Evolutionary conservation across 37 sponge, comb jelly and placozoan species (phyloP).

Genomic region (Theonella swinhoei): DNA sequence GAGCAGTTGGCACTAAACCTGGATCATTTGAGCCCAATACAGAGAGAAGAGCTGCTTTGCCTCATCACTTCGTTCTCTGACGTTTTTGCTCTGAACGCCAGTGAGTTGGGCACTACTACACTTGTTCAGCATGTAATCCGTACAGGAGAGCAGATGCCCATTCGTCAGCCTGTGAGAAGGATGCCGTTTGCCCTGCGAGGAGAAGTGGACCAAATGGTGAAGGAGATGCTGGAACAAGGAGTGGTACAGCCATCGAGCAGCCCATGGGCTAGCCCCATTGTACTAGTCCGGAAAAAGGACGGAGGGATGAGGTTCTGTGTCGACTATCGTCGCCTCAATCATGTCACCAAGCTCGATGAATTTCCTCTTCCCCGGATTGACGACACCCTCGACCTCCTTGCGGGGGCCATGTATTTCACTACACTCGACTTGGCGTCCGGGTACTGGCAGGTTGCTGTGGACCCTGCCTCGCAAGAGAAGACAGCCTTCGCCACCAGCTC

Average conservation of each 20-base stretch:
- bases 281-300: conserved; percentile 4
- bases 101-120: not conserved
- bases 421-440: no score
- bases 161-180: not conserved
- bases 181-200: not conserved
- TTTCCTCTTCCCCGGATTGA: conserved; percentile 68
- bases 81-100: not conserved
- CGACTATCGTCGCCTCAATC: conserved; percentile 10
- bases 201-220: not conserved
- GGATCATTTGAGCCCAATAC: not conserved
- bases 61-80: not conserved
- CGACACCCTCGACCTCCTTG: conserved; percentile 28
- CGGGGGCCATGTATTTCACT: not conserved
- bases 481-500: no score
- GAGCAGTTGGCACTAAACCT: not conserved
- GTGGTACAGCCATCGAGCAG: not conserved
- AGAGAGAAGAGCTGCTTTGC: not conserved
- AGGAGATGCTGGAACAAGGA: not conserved
- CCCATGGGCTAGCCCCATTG: conserved; percentile 2
- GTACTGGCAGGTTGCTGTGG: conserved; percentile 67
- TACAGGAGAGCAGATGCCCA: not conserved
- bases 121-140: not conserved
- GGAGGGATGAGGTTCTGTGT: conserved; percentile 11
- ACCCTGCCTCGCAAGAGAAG: no score
- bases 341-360: not conserved